Evolutionary conservation across 2,113 vertebrate species (phyloP).

Genomic region (Erythrolamprus reginae): DNA sequence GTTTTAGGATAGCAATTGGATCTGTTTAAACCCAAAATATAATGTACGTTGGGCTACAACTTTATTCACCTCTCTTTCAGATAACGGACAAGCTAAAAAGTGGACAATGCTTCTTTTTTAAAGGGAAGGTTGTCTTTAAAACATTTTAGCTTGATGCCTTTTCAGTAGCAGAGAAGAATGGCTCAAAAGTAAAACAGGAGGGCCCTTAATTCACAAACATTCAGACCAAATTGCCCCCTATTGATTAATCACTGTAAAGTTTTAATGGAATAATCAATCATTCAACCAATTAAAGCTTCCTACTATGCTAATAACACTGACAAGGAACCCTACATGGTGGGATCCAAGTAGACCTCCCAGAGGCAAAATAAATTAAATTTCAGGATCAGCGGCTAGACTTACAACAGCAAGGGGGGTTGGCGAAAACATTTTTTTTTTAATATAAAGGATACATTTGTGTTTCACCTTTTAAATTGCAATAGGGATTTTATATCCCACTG

Average conservation of each 20-base stretch:
- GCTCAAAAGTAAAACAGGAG: neutral
- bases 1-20: neutral
- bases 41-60: neutral
- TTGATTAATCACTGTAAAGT: neutral
- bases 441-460: neutral
- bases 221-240: neutral
- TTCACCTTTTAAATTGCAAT: neutral
- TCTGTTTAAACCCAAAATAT: neutral
- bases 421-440: neutral
- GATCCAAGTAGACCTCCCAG: neutral
- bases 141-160: neutral
- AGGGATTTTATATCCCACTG: neutral
- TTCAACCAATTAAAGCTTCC: neutral
- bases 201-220: neutral
- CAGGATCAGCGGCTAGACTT: neutral
- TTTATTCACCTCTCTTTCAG: neutral
- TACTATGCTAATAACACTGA: neutral
- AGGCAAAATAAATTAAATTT: slow-evolving; percentile 1
- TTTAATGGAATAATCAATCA: neutral
- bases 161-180: neutral
- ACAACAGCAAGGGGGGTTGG: neutral
- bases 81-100: neutral
- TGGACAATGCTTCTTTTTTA: neutral
- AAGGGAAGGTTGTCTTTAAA: neutral
- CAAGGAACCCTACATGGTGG: neutral